Base-by-base conservation (phyloP, 1,140 invertebrate species). In the Aphidius ervi region DNA sequence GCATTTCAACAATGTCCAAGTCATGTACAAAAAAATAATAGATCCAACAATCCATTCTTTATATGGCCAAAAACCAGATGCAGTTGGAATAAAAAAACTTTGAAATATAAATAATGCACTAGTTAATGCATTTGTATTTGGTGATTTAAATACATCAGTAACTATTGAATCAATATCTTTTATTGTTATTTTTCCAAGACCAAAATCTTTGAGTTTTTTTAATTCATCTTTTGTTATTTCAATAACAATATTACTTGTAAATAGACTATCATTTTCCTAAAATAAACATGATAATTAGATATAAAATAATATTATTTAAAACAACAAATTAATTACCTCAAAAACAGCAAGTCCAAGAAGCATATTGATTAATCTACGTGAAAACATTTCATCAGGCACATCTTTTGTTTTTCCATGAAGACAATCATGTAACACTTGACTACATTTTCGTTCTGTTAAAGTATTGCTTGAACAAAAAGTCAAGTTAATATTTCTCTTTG, bases 151-250 rank as follows among this genome's bases (percentile, higher is more conserved):
- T 7, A 68, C 43, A 41, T 66, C 62, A 42, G 49, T 61, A 1
- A 77, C 62, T 46, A 75, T 69, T 16, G 64, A 47, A 65, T 77
- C 74, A 10, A 75, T 41, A 45, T 74, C 58, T 56, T 65, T 67
- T 37, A 73, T 62, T n/a, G 69, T 71, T 43, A 58, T 45, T 46
- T 70, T 66, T 5, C 68, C 66, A 10, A 59, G 23, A 5, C 66
- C 61, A 52, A 74, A 73, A n/a, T 64, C 61, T 57, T 58, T 63
- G 3, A 77, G 58, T 10, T 59, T 56, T 59, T 70, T 46, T 4
- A 75, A 63, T 56, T 77, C 63, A 9, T 61, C 53, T 31, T 55
- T 46, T 42, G 70, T 68, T 40, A 65, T 57, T 58, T 69, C 56
- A 37, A 77, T 59, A 9, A 60, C 52, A 39, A 77, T 48, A 31